Evolutionary conservation across 2,888 invertebrate species (phyloP).

Genomic region (Drosophila tripunctata): DNA sequence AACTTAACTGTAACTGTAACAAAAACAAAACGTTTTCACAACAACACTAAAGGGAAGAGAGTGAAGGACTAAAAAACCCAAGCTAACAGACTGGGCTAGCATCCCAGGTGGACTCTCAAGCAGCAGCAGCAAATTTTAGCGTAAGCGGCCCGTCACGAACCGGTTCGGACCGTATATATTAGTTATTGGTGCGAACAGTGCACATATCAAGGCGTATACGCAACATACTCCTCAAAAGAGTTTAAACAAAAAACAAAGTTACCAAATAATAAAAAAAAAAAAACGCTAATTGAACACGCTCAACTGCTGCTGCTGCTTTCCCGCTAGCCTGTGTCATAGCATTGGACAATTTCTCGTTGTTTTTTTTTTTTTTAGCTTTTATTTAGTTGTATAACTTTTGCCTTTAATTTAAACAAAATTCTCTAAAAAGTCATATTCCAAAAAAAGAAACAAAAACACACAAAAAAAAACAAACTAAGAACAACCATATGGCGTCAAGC

Average conservation of each 20-base stretch:
- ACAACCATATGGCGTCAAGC: constrained; percentile 45
- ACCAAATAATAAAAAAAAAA: background rate
- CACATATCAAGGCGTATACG: constrained; percentile 77
- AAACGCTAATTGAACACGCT: background rate
- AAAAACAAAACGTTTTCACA: constrained; percentile 23
- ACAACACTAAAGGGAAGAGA: constrained; percentile 74
- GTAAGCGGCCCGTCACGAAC: too few relatives aligned
- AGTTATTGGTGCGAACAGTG: too few relatives aligned
- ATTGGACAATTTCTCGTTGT: constrained; percentile 53
- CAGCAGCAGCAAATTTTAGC: too few relatives aligned
- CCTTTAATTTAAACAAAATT: constrained; percentile 58
- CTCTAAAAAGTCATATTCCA: constrained; percentile 75
- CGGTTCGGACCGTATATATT: too few relatives aligned
- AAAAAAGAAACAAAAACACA: constrained; percentile 30
- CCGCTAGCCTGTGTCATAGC: constrained; percentile 19
- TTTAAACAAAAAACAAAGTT: constrained; percentile 8
- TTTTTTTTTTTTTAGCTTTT: constrained; percentile 40
- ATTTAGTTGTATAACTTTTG: constrained; percentile 47
- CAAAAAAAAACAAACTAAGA: constrained; percentile 46
- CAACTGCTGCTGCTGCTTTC: background rate
- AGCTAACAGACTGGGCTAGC: constrained; percentile 27
- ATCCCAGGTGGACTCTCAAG: background rate
- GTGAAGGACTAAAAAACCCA: constrained; percentile 79
- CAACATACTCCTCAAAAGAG: constrained; percentile 24
- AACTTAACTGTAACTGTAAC: too few relatives aligned